A percentile compares a stretch with the other conserved stretches of the same genome.
Conservation (phyloP, 2,797 vertebrate species). For the Amazona ochrocephala region DNA sequence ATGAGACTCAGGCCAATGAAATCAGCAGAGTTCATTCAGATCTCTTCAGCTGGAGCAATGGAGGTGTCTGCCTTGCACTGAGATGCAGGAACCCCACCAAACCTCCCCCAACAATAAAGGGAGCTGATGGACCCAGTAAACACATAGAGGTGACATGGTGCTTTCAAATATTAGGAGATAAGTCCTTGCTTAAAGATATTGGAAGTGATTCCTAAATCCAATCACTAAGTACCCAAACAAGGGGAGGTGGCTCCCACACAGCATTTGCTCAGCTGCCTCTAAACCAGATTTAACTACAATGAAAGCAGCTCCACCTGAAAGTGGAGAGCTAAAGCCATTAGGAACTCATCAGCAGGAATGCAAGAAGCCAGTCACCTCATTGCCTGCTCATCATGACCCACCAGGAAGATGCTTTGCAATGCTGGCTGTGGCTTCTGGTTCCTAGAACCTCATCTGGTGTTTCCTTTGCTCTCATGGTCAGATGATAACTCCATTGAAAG, state of each 20-base stretch:
- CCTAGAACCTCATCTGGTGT: fast-evolving
- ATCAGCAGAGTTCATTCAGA: background rate
- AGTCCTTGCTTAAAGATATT: background rate
- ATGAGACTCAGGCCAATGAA: no score
- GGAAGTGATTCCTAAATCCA: no score
- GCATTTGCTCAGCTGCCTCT: background rate
- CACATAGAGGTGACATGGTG: fast-evolving
- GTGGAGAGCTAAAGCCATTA: background rate
- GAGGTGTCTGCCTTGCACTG: background rate
- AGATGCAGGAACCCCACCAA: background rate
- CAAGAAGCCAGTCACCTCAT: fast-evolving
- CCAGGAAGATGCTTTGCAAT: background rate
- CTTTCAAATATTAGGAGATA: no score
- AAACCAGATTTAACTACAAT: background rate
- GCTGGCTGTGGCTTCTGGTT: background rate
- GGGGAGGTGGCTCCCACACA: background rate
- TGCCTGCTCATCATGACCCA: fast-evolving
- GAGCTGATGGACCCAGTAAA: background rate
- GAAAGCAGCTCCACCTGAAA: background rate
- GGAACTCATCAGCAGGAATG: fast-evolving
- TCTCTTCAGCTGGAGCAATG: background rate
- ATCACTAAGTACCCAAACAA: no score
- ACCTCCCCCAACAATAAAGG: background rate
- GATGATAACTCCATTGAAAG: fast-evolving
- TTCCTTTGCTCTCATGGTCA: fast-evolving